Base-by-base conservation (phyloP, 2,113 vertebrate species). In the Willisornis vidua region DNA sequence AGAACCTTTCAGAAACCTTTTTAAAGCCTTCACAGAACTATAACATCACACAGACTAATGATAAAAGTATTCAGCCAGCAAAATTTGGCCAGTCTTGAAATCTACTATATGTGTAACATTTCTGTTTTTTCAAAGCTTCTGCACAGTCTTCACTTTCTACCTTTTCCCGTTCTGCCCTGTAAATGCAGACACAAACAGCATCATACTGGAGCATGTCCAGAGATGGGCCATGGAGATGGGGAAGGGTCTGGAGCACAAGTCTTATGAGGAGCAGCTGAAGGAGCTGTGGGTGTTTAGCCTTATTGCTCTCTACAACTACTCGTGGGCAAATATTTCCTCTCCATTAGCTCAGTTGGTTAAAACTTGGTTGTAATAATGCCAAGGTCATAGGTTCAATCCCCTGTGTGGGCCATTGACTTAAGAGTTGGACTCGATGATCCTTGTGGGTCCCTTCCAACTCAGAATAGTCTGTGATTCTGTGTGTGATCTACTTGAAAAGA, bases 151-250 rank as follows among this genome's bases (percentile, higher is more conserved):
- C 41, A n/a, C 16, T 19, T 84, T 37, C 35, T 52, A 39, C 11
- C 23, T 54, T 77, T 31, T 33, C 57, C 37, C 55, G 37, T 78
- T 45, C 77, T 41, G 19, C 12, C 10, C 26, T 4, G 2, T 25
- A 58, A 89, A 87, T 3, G 28, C n/a, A 86, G 35, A n/a, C 28
- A 63, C 33, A 54, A 33, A n/a, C 2, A n/a, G 26, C 87, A 85
- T 18, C 0, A 0, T 41, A 35, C 14, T 26, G 29, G 22, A 49
- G 2, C 31, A 15, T 33, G 25, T 26, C 63, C n/a, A 57, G 48
- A 37, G 46, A 76, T n/a, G 29, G 17, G n/a, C 14, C 43, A 15
- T 19, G 25, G 63, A 23, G 29, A 25, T 9, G 18, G 11, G 17
- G 35, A 90, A 31, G 25, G 12, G 25, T 76, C 25, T 55, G 22